Evolutionary conservation across 2,113 vertebrate species (phyloP).

Genomic region (Procavia capensis): DNA sequence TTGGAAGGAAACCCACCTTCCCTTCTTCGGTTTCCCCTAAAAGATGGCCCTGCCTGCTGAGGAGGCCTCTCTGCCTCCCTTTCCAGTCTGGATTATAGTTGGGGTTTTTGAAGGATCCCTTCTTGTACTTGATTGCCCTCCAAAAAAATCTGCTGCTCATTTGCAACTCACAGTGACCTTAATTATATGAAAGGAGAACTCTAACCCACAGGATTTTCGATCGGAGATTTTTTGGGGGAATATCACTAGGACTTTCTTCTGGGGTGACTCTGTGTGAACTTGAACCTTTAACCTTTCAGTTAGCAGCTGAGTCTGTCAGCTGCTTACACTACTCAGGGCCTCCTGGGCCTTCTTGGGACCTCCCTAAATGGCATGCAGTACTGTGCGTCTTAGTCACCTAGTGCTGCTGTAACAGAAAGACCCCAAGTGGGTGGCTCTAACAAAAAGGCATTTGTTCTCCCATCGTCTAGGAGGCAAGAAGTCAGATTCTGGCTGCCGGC

Average conservation of each 20-base stretch:
- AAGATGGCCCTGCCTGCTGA: fast-evolving
- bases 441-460: too few species aligned
- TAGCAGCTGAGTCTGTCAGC: neutral
- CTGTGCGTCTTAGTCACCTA: too few species aligned
- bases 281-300: neutral
- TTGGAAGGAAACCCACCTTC: neutral
- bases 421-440: too few species aligned
- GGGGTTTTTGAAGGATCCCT: neutral
- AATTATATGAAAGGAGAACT: neutral
- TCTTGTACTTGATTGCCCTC: fast-evolving
- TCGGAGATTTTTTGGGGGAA: neutral
- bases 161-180: too few species aligned
- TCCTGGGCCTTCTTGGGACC: neutral
- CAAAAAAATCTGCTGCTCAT: too few species aligned
- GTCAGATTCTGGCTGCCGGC: too few species aligned
- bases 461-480: too few species aligned
- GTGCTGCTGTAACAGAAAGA: too few species aligned
- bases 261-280: too few species aligned
- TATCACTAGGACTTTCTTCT: neutral
- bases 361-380: fast-evolving
- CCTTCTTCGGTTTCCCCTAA: neutral
- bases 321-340: neutral
- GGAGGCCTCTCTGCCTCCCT: neutral
- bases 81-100: neutral
- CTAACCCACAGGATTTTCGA: neutral